Evolutionary conservation across 2,797 vertebrate genomes (phyloP), one percentile per base, ranked within the genome.

Genomic region (Halcyon leucocephala): DNA sequence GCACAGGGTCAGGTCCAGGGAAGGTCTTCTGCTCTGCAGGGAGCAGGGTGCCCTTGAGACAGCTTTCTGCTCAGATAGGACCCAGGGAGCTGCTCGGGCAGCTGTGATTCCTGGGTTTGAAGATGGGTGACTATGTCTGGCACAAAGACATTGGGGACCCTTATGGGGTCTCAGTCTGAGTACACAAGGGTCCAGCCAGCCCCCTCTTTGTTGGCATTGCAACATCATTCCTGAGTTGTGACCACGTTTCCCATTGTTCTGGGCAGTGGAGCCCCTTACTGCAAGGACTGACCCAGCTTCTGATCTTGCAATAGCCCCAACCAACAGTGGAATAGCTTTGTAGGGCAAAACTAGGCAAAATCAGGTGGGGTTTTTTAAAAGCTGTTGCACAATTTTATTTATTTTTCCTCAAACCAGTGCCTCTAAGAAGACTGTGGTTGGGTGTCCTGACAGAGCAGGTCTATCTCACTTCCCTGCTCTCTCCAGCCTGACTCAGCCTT

Each of bases 241-340:
- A 35, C 33, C 16, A 4, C 1, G 1, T 35, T 49, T 55, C 35
- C 17, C n/a, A 2, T 12, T 2, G 2, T 10, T 15, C 29, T 3
- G 3, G 57, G 33, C 44, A 57, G 65, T 18, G 72, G 29, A 57
- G 1, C 8, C 19, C 37, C 33, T 19, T 5, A 6, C 55, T 35
- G 35, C 67, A n/a, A 39, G 48, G 72, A 19, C 31, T 26, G 18
- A 29, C 37, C 42, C 58, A 42, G 39, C 33, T 82, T 42, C 49
- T 58, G n/a, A 12, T 14, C 26, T 42, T 31, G 12, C 5, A 15
- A 19, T 5, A 22, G 12, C 28, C 17, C 21, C 24, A 61, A 2
- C 8, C 46, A n/a, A 14, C 16, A 35, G 39, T 20, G 9, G 26
- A n/a, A 58, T 3, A 19, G 7, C 16, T 64, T 37, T 41, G 33